Percentiles rank a stretch among this genome's conserved stretches.
phyloP scores from a whole-genome alignment of 2,888 invertebrate genomes.

The Eurois occulta region DNA sequence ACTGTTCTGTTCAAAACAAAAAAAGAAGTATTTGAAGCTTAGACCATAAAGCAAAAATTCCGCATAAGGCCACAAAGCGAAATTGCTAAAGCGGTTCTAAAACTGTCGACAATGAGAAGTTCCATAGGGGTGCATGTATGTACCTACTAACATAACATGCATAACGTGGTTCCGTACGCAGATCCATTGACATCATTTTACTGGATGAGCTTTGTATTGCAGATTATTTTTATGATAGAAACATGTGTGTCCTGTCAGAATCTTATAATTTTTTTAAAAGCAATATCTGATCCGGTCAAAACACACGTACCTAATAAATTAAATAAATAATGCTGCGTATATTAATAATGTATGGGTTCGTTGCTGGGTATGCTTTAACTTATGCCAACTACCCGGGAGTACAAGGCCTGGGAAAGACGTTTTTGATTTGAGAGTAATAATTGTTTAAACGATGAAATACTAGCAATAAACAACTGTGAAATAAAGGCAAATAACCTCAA shows the following conservation, averaged over 20 bases:
- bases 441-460: not conserved
- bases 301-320: slow-evolving; percentile 5
- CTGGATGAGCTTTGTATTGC: slow-evolving; percentile 41
- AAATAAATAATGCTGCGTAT: slow-evolving; percentile 13
- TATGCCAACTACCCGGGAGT: not conserved
- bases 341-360: slow-evolving; percentile 13
- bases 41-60: slow-evolving; percentile 76
- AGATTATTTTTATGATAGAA: not conserved
- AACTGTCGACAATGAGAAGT: slow-evolving; percentile 72
- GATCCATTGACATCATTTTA: slow-evolving; percentile 14
- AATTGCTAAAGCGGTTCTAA: slow-evolving; percentile 78
- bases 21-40: slow-evolving; percentile 54
- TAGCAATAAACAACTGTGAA: not conserved
- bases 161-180: slow-evolving; percentile 58
- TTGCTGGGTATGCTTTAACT: slow-evolving; percentile 11
- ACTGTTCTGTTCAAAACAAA: slow-evolving; percentile 27
- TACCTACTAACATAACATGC: slow-evolving; percentile 68
- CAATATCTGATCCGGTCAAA: not conserved
- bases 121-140: slow-evolving; percentile 69
- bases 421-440: not conserved
- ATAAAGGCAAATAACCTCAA: not conserved
- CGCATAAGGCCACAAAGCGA: slow-evolving; percentile 76
- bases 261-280: not conserved
- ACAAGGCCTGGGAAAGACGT: not conserved
- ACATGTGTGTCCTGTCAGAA: not conserved